Conservation (phyloP, 2,797 vertebrate genomes). For the Argya squamiceps region DNA sequence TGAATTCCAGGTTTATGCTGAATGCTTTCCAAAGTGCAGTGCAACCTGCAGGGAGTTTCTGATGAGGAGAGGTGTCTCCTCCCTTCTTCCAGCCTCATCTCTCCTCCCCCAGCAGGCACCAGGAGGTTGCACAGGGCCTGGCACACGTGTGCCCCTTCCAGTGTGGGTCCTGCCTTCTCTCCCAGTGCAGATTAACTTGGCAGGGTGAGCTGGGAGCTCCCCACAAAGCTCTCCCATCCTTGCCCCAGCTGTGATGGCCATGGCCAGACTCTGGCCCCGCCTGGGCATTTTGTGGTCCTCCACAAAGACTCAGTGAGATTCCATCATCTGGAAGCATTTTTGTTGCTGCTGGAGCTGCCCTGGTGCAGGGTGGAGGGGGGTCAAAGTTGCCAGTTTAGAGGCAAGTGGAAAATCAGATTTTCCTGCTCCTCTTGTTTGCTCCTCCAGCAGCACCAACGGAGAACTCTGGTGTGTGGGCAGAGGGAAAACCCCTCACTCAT, state of each 20-base stretch:
- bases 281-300: background rate
- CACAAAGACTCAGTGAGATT: background rate
- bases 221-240: background rate
- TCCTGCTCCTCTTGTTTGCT: rapidly evolving
- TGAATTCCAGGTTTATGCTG: background rate
- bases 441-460: background rate
- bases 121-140: background rate
- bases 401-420: background rate
- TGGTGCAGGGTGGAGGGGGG: background rate
- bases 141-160: background rate
- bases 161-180: background rate
- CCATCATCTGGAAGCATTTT: background rate
- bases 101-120: background rate
- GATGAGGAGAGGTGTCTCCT: background rate
- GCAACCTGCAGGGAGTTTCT: background rate
- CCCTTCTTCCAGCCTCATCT: background rate
- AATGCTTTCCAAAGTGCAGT: background rate
- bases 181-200: background rate
- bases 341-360: background rate
- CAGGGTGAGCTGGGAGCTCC: background rate
- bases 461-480: background rate
- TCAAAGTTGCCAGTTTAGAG: background rate
- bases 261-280: background rate
- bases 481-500: background rate
- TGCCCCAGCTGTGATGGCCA: background rate